Percentiles rank a stretch among this genome's conserved stretches.
Evolutionary conservation across 2,888 invertebrate species (phyloP).

Genomic region (Cheilosia pagana): DNA sequence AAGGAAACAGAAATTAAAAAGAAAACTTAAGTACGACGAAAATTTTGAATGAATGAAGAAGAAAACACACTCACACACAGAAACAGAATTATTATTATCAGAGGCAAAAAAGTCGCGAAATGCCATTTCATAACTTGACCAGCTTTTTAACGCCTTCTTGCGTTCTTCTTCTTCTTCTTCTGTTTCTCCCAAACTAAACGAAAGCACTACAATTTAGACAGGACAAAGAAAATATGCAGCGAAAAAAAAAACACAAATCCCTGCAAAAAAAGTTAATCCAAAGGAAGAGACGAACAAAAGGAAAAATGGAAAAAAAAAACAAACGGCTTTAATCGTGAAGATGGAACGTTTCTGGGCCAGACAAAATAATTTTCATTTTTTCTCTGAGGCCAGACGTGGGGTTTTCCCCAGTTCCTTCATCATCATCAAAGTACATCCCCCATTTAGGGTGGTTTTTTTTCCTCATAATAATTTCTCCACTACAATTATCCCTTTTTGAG

Average conservation of each 20-base stretch:
- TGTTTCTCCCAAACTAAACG: constrained; percentile 47
- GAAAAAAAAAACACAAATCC: constrained; percentile 21
- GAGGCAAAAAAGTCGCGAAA: constrained; percentile 69
- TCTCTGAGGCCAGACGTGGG: constrained; percentile 68
- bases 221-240: constrained; percentile 63
- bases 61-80: background rate
- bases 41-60: constrained; percentile 8
- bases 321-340: constrained; percentile 71
- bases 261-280: constrained; percentile 55
- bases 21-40: constrained; percentile 44
- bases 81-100: constrained; percentile 35
- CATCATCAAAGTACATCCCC: constrained; percentile 67
- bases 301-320: constrained; percentile 12
- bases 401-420: constrained; percentile 72
- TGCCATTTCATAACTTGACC: constrained; percentile 73
- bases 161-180: constrained; percentile 7
- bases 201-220: constrained; percentile 75
- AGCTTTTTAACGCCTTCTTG: constrained; percentile 73
- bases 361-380: constrained; percentile 70
- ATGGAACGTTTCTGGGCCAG: constrained; percentile 76
- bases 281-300: constrained; percentile 39
- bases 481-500: constrained; percentile 45
- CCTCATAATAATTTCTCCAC: constrained; percentile 57
- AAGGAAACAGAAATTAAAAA: constrained; percentile 38
- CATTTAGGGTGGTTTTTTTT: constrained; percentile 40